These are phyloP conservation scores for Diachasmimorpha longicaudata DNA, from an alignment of 1,140 invertebrate species.

Conservation along the genomic window DNA sequence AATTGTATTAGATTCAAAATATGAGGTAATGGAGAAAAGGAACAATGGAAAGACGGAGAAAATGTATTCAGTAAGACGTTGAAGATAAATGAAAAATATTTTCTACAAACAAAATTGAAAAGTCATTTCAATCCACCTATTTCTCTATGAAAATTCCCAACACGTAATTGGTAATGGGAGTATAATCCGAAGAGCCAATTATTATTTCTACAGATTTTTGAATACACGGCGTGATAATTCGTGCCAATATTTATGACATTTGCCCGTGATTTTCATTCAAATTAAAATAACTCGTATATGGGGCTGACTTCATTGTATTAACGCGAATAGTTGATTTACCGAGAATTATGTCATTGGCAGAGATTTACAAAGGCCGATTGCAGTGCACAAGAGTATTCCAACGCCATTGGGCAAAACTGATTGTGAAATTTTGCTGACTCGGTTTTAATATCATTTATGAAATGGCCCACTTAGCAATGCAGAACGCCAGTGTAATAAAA, in stretches of 20 bases:
- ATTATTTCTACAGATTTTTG: not conserved
- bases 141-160: not conserved
- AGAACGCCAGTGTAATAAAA: conserved; percentile 18
- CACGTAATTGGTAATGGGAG: not conserved
- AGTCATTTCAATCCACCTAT: not conserved
- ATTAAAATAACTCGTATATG: not conserved
- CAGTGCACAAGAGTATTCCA: not conserved
- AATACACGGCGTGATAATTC: not conserved
- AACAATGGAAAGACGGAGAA: not conserved
- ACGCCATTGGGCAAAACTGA: not conserved
- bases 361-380: not conserved
- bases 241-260: not conserved
- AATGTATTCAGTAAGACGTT: not conserved
- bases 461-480: not conserved
- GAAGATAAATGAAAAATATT: not conserved
- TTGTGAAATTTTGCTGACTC: conserved; percentile 10
- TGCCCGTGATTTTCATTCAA: not conserved
- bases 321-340: not conserved
- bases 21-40: not conserved
- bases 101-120: not conserved
- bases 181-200: not conserved
- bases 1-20: not conserved
- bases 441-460: not conserved
- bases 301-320: not conserved
- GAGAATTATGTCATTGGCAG: not conserved